Percentiles rank a stretch among this genome's conserved stretches.
These are phyloP conservation scores for Leptopilina boulardi DNA, from an alignment of 1,140 invertebrate species.

Conservation along the genomic window DNA sequence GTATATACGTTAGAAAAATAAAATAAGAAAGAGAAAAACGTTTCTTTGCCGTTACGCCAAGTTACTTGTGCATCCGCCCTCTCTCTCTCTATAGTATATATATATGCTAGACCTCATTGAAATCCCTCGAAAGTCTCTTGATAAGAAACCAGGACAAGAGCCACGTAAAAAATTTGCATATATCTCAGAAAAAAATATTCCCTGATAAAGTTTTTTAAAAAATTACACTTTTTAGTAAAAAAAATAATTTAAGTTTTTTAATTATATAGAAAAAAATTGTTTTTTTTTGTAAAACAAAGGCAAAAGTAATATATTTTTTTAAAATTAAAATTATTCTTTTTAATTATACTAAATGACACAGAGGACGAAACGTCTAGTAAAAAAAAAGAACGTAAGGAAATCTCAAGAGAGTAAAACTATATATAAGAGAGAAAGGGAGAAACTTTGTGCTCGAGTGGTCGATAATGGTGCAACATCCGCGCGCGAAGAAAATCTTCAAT, in stretches of 20 bases:
- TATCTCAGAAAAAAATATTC: constrained; percentile 9
- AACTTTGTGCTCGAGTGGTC: constrained; percentile 50
- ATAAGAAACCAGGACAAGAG: constrained; percentile 13
- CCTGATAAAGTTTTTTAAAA: not conserved
- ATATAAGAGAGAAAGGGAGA: constrained; percentile 34
- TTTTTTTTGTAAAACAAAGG: no score
- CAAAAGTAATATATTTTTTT: no score
- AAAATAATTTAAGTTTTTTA: no score
- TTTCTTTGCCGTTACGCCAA: not conserved
- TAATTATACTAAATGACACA: not conserved
- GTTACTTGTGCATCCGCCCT: constrained; percentile 21
- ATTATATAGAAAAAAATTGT: no score
- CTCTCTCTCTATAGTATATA: no score
- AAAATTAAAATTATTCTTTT: not conserved
- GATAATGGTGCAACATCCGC: constrained; percentile 61
- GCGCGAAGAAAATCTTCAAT: constrained; percentile 50
- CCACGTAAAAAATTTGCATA: not conserved
- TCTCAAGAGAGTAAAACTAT: constrained; percentile 46
- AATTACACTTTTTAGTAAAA: not conserved
- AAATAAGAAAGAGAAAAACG: constrained; percentile 25
- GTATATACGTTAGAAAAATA: no score
- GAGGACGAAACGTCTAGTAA: not conserved
- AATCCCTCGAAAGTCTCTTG: not conserved
- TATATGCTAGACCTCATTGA: not conserved
- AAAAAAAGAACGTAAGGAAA: constrained; percentile 41